Conservation (phyloP, 2,113 vertebrate genomes). For the Vulpes vulpes region DNA sequence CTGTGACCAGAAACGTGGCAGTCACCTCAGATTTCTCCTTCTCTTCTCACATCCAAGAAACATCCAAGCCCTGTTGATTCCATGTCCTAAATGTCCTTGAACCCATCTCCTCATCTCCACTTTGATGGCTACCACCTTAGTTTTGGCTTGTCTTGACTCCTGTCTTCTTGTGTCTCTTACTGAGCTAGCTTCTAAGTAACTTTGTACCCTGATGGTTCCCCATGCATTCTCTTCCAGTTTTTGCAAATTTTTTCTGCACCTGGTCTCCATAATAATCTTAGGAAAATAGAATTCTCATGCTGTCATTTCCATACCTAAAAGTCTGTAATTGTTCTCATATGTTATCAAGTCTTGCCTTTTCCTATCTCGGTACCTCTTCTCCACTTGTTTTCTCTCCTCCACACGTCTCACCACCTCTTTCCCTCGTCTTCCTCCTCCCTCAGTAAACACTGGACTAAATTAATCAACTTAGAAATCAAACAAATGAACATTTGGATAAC, state of each 20-base stretch:
- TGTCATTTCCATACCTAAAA: not conserved
- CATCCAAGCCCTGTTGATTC: not conserved
- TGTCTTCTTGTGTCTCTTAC: not conserved
- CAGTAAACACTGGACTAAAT: not conserved
- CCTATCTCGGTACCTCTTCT: not conserved
- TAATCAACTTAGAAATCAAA: not conserved
- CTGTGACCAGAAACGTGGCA: not conserved
- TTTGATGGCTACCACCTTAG: not conserved
- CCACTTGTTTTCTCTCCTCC: not conserved
- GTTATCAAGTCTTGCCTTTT: not conserved
- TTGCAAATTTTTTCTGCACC: not conserved
- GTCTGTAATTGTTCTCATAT: not conserved
- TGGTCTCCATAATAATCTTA: not conserved
- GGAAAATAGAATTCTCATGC: not conserved
- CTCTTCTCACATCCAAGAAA: not conserved
- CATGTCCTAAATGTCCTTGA: not conserved
- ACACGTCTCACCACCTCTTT: not conserved
- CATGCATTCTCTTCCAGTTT: not conserved
- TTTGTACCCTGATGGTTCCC: not conserved
- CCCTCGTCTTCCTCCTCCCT: not conserved
- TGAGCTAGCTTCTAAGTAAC: not conserved
- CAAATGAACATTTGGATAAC: not conserved
- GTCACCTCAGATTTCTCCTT: not conserved
- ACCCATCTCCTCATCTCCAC: not conserved
- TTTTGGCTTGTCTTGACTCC: not conserved